Base-by-base conservation (phyloP, 2,113 vertebrate species). In the Nothoprocta perdicaria region DNA sequence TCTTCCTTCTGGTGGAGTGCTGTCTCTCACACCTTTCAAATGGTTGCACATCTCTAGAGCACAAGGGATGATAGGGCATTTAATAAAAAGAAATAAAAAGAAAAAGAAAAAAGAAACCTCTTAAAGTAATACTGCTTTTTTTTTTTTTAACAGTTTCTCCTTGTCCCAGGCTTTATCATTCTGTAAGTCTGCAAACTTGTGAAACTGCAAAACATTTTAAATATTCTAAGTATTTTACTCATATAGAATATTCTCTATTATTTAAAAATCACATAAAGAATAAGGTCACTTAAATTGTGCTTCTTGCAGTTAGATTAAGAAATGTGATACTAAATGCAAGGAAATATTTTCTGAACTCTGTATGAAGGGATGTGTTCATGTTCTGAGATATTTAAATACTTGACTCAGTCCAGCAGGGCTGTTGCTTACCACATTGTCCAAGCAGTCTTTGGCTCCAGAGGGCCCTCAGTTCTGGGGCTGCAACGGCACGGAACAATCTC, bases 401-500 rank as follows among this genome's bases (percentile, higher is more conserved):
- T 5, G 2, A 3, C 24, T 29, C 23, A 61, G 9, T 46, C 10
- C 14, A 1, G 1, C 6, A 55, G 33, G 13, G 8, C 18, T 10
- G 19, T 5, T 72, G 16, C 12, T 75, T 55, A 33, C 7, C 22
- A 27, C 29, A 26, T 4, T 43, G 26, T 45, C 22, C 31, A 13
- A 11, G 3, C 38, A 57, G 5, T 2, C 29, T 24, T 57, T 38
- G 17, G 58, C 24, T 85, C 14, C 31, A n/a, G 26, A 15, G 23
- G n/a, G 1, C 7, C 12, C 29, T 76, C 27, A 55, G 2, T 63
- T 81, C 43, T 31, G 16, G 48, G 31, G 24, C 80, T 48, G 27
- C 26, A 65, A 24, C 0, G 1, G 3, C 33, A 55, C 1, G 14
- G 1, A 85, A 38, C 5, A 41, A 60, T 9, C 5, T 33, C 24